Evolutionary conservation across 1,140 invertebrate genomes (phyloP).

Genomic region (Mycetomoellerius zeteki): DNA sequence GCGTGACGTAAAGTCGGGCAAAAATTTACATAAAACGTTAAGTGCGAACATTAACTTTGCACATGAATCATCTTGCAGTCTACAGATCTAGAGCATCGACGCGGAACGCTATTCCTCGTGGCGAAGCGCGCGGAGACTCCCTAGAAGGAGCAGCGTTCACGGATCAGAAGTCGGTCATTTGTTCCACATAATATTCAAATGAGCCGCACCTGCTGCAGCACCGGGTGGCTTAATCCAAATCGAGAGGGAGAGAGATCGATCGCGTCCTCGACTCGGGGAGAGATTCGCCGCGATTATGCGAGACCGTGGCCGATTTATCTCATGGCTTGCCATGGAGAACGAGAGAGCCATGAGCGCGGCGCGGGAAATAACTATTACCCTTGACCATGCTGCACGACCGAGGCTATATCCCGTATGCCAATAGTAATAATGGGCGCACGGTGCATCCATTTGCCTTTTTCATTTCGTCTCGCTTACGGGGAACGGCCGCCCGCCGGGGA

Average conservation of each 20-base stretch:
- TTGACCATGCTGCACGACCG: constrained; percentile 28
- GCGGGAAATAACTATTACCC: constrained; percentile 41
- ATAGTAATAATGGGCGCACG: constrained; percentile 55
- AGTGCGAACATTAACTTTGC: background rate
- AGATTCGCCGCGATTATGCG: constrained; percentile 51
- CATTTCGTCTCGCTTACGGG: constrained; percentile 48
- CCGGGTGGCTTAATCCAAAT: constrained; percentile 1
- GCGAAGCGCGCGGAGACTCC: too few relatives aligned
- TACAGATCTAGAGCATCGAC: background rate
- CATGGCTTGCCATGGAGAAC: constrained; percentile 4
- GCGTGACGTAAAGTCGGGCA: background rate
- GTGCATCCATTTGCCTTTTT: constrained; percentile 49
- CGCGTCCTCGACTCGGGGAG: background rate
- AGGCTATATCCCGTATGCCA: constrained; percentile 45
- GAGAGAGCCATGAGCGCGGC: background rate
- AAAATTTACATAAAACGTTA: background rate
- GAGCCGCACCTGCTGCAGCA: constrained; percentile 67
- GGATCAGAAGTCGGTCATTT: constrained; percentile 66
- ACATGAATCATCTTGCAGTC: background rate
- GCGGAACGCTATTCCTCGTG: constrained; percentile 20
- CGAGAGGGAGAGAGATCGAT: constrained; percentile 48
- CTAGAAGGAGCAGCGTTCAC: constrained; percentile 38
- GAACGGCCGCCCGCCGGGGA: constrained; percentile 22
- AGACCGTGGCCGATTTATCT: constrained; percentile 55
- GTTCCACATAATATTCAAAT: constrained; percentile 73